phyloP scores from a whole-genome alignment of 2,113 vertebrate genomes.

The Noctilio leporinus region DNA sequence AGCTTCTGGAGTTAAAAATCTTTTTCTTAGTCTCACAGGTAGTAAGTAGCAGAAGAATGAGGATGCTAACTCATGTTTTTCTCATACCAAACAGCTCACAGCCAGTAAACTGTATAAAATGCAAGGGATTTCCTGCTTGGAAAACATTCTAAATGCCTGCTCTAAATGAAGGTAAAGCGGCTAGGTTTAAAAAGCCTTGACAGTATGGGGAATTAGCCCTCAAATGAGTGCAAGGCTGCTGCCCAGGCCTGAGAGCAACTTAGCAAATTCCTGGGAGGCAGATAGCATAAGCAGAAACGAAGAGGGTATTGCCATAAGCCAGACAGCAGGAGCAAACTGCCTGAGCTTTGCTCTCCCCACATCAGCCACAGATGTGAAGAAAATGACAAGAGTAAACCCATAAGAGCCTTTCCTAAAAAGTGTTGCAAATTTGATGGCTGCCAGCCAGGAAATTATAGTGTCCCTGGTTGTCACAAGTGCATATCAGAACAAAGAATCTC shows the following conservation, averaged over 20 bases:
- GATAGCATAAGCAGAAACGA: not conserved
- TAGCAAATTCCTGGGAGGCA: not conserved
- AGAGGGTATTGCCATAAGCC: not conserved
- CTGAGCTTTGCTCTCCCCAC: conserved; percentile 46
- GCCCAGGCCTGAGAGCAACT: not conserved
- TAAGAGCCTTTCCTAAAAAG: conserved; percentile 40
- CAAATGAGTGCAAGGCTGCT: not conserved
- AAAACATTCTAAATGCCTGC: not conserved
- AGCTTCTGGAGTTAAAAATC: not conserved
- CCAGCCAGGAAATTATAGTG: conserved; percentile 40
- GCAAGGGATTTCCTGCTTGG: not conserved
- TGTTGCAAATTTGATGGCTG: conserved; percentile 49
- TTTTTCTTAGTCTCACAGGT: not conserved
- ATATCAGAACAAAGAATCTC: conserved; percentile 43
- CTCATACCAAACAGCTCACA: not conserved
- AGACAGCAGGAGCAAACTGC: conserved; percentile 32
- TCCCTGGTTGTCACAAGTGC: conserved; percentile 24
- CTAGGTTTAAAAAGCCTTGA: not conserved
- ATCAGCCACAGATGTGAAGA: conserved; percentile 57
- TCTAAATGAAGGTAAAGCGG: not conserved
- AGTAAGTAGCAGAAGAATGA: not conserved
- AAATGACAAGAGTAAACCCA: conserved; percentile 52
- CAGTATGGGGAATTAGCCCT: not conserved
- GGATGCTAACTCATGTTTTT: not conserved
- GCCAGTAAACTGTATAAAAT: not conserved